Base-by-base conservation (phyloP, 2,797 vertebrate species). In the Clangula hyemalis region DNA sequence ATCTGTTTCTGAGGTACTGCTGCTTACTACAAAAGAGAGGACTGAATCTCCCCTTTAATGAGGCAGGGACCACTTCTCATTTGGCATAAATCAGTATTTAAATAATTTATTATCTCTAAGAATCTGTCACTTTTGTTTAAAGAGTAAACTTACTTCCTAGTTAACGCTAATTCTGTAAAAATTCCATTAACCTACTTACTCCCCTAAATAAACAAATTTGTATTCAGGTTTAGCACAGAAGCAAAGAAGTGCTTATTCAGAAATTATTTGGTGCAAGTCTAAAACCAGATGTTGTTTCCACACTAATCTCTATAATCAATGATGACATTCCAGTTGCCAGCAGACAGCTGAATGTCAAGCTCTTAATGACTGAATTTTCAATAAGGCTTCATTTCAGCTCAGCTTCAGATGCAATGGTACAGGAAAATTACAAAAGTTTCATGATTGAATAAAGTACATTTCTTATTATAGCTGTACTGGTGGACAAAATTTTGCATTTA, bases 41-140 rank as follows among this genome's bases (percentile, higher is more conserved):
- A 13, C 24, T 51, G 58, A 92, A 56, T 69, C 16, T 25, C 58
- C 82, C 45, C 61, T 81, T 69, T 75, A 78, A 62, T 66, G 82
- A 80, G 53, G 21, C 41, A 85, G 32, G 10, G 45, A 3, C 15
- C 19, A 56, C 13, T 81, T 93, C 58, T 69, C 14, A 32, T 75
- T 72, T 89, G 36, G 22, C 1, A 0, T 82, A 87, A 88, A 79
- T n/a, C 17, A 25, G 22, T 66, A 25, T 81, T 80, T 60, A 66
- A 89, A 77, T 91, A 69, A 88, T 86, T 96, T 89, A 75, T 69
- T 21, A 38, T 34, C 43, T 11, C 21, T 92, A 72, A 66, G 70
- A 81, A 83, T 84, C 58, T 45, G 77, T 47, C 32, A 32, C 8
- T 5, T 76, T 81, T 53, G 11, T 79, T 86, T 76, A 72, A 87